Evolutionary conservation across 2,113 vertebrate genomes (phyloP).

Genomic region (Burhinus oedicnemus): DNA sequence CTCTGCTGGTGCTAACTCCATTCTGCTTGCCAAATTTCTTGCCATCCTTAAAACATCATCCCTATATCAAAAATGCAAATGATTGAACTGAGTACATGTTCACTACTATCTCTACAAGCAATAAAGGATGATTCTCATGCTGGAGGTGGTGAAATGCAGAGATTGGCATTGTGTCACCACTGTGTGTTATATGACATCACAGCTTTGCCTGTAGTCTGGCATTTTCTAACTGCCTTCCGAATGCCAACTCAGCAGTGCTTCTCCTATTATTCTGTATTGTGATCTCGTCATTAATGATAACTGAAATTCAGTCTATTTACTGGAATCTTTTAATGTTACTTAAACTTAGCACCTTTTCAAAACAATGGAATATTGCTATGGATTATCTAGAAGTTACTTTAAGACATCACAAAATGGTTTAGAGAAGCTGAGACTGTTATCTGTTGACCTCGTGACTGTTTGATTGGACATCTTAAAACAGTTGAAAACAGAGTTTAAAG

Average conservation of each 20-base stretch:
- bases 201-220: not conserved
- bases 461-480: not conserved
- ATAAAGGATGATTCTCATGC: not conserved
- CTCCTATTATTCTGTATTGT: not conserved
- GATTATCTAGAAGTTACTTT: not conserved
- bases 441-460: not conserved
- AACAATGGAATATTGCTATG: not conserved
- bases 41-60: not conserved
- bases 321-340: not conserved
- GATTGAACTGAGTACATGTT: not conserved
- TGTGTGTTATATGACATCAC: not conserved
- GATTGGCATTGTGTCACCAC: not conserved
- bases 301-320: not conserved
- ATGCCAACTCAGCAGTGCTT: not conserved
- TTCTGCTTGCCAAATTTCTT: not conserved
- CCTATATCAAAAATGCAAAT: not conserved
- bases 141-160: not conserved
- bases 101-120: not conserved
- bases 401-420: not conserved
- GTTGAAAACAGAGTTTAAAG: not conserved
- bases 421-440: not conserved
- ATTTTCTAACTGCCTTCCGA: not conserved
- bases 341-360: not conserved
- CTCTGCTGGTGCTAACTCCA: no score
- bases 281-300: not conserved